Evolutionary conservation across 2,888 invertebrate species (phyloP).

Genomic region (Argyresthia goedartella): DNA sequence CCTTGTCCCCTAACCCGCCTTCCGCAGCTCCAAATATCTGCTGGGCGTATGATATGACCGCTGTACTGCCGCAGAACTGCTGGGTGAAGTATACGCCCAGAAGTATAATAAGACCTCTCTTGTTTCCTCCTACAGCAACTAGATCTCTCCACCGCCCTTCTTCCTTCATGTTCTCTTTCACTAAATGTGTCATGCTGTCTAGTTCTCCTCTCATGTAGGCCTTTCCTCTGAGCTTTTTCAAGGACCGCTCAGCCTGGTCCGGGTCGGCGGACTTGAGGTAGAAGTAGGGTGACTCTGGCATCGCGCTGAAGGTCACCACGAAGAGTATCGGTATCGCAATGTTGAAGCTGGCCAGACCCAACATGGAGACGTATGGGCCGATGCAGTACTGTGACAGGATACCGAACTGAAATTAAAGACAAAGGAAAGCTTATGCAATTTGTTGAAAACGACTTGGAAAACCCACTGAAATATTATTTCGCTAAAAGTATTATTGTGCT

Average conservation of each 20-base stretch:
- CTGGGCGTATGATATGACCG: slow-evolving; percentile 70
- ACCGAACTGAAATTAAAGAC: slow-evolving; percentile 52
- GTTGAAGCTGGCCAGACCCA: slow-evolving; percentile 66
- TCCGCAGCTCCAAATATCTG: slow-evolving; percentile 73
- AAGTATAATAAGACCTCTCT: slow-evolving; percentile 70
- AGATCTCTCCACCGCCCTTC: slow-evolving; percentile 61
- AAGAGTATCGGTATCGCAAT: slow-evolving; percentile 68
- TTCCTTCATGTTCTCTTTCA: slow-evolving; percentile 65
- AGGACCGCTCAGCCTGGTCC: slow-evolving; percentile 64
- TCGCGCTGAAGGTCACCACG: slow-evolving; percentile 66
- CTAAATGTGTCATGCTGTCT: slow-evolving; percentile 62
- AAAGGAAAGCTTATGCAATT: background rate
- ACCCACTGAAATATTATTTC: too few relatives aligned
- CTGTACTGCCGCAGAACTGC: slow-evolving; percentile 74
- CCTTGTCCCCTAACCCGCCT: slow-evolving; percentile 51
- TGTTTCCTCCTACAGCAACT: slow-evolving; percentile 54
- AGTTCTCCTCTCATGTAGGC: slow-evolving; percentile 67
- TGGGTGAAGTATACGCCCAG: slow-evolving; percentile 72
- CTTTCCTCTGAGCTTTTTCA: slow-evolving; percentile 69
- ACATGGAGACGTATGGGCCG: slow-evolving; percentile 70
- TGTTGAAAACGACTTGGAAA: too few relatives aligned
- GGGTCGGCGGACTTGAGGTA: slow-evolving; percentile 57
- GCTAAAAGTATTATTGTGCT: too few relatives aligned
- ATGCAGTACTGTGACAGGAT: slow-evolving; percentile 72
- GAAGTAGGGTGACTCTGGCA: slow-evolving; percentile 78